Base-by-base conservation (phyloP, 37 sponge, comb jelly and placozoan species). In the Halichondria panicea region DNA sequence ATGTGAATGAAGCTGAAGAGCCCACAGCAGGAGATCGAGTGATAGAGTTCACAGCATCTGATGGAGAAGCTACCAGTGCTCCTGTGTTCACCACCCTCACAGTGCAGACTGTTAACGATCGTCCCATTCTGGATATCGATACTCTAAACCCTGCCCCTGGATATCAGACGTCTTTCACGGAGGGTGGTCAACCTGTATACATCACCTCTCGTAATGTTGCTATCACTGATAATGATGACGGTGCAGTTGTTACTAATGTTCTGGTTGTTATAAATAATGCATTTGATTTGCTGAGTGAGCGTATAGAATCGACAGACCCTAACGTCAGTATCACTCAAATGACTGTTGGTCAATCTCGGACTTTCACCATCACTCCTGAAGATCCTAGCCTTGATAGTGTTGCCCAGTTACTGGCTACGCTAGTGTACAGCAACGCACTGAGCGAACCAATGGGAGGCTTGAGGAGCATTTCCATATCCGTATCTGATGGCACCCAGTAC, bases 1-100 rank as follows among this genome's bases (percentile, higher is more conserved):
- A 87, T 45, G 61, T 52, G 25, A 92, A 92, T 55, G n/a, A 61
- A 34, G 76, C 84, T 32, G 88, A 82, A 66, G 92, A 92, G 55
- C 88, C 88, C 18, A 83, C 77, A 63, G 15, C 40, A 52, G 87
- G 75, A 33, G 3, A 50, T 9, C 68, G 83, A 6, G 62, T 22
- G 0, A 30, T 92, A 15, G 8, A 62, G 32, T 68, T 87, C 19
- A 33, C 64, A 18, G 92, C 68, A 9, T 71, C 48, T 79, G 92
- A 92, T 73, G 92, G 92, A 27, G 1, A 69, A 5, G 41, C 24
- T 36, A 27, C 19, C 18, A 75, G 84, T 74, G n/a, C 31, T 18
- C 72, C 81, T 21, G 80, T 46, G 15, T 61, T 56, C 50, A 59
- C 55, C 27, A 8, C 30, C n/a, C 43, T 93, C 0, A 45, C 21